These are phyloP conservation scores for Neoniphon sammara DNA, from an alignment of 2,797 vertebrate genomes.

Conservation along the genomic window DNA sequence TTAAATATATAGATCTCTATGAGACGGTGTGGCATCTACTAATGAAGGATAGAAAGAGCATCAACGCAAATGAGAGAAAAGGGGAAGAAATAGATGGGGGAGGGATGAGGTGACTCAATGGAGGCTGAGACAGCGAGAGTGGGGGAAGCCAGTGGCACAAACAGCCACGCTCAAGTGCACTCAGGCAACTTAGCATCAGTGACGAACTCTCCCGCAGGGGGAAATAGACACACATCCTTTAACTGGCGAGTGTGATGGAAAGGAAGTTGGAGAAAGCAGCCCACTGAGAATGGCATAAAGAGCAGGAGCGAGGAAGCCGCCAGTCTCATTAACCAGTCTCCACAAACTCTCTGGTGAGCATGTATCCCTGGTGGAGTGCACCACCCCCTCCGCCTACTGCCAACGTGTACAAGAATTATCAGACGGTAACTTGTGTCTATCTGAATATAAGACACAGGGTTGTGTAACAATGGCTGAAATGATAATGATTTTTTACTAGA, in stretches of 20 bases:
- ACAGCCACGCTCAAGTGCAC: conserved; percentile 55
- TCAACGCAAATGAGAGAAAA: conserved; percentile 3
- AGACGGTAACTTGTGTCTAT: conserved; percentile 7
- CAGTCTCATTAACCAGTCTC: not conserved
- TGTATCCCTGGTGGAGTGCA: not conserved
- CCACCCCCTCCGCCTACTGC: not conserved
- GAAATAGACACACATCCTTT: conserved; percentile 28
- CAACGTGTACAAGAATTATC: not conserved
- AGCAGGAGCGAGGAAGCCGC: conserved; percentile 9
- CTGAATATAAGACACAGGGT: not conserved
- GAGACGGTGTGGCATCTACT: not conserved
- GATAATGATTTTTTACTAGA: no score
- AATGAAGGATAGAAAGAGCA: not conserved
- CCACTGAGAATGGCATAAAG: conserved; percentile 30
- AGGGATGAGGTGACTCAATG: conserved; percentile 48
- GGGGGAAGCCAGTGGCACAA: conserved; percentile 55
- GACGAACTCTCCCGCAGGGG: conserved; percentile 53
- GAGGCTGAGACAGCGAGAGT: conserved; percentile 21
- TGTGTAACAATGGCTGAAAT: no score
- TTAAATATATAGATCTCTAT: conserved; percentile 25
- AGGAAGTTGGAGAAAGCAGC: conserved; percentile 50
- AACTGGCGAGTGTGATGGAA: conserved; percentile 37
- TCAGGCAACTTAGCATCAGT: conserved; percentile 60
- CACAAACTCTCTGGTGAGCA: not conserved
- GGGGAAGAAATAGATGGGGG: conserved; percentile 9